Evolutionary conservation across 2,113 vertebrate species (phyloP).

Genomic region (Lophochroa leadbeateri): DNA sequence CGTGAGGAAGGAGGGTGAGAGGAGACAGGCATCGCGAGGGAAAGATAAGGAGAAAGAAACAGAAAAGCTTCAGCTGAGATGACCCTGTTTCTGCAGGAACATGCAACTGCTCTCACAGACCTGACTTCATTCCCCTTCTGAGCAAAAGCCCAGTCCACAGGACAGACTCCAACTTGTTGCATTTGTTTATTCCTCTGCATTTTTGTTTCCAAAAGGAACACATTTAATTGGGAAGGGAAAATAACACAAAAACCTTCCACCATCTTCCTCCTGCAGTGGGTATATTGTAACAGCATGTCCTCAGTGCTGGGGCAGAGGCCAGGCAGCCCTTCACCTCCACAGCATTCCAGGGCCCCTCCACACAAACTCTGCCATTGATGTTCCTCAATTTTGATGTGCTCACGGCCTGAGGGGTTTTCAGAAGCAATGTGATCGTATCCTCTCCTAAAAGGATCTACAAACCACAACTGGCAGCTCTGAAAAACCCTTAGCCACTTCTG

Average conservation of each 20-base stretch:
- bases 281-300: accelerated
- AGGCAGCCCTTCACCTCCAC: accelerated
- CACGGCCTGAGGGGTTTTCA: not conserved
- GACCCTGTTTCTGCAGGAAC: not conserved
- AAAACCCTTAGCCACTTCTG: not conserved
- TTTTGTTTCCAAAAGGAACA: not conserved
- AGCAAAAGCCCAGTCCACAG: not conserved
- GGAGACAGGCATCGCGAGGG: not conserved
- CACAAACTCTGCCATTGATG: not conserved
- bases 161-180: not conserved
- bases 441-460: not conserved
- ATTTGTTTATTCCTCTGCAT: not conserved
- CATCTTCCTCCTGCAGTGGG: accelerated
- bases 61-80: not conserved
- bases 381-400: not conserved
- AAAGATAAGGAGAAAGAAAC: not conserved
- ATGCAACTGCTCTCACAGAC: not conserved
- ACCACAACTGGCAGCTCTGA: not conserved
- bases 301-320: accelerated
- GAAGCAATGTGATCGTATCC: not conserved
- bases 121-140: not conserved
- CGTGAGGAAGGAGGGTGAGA: not conserved
- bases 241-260: not conserved
- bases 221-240: not conserved
- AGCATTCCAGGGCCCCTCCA: not conserved